Base-by-base conservation (phyloP, 2,888 invertebrate genomes). In the Eurytoma californica region DNA sequence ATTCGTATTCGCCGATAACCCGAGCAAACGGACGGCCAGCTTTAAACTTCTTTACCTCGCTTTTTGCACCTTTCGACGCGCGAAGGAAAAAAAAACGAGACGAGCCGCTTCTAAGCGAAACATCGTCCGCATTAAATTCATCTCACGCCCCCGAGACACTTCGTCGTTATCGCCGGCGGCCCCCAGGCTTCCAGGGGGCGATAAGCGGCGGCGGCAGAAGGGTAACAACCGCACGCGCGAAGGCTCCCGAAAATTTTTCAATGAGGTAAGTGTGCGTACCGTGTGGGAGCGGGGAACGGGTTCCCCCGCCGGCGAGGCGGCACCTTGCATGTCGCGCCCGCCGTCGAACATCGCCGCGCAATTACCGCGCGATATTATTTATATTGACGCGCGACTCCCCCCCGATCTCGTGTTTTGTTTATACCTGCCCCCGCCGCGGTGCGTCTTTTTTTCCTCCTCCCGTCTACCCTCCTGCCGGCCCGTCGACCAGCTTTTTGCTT, bases 361-460 rank as follows among this genome's bases (percentile, higher is more conserved):
- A 85, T 85, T 83, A 84, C 39, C 39, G 39, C 80, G 82, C 76
- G 81, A 86, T 86, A 84, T 85, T 86, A 84, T 84, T 85, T 86
- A 83, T 86, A 85, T 84, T 80, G 82, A 83, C 82, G 84, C 75
- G 39, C 39, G 39, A 39, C 39, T 39, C 9, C 39, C 39, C 39
- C 39, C 39, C 39, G 80, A 77, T 68, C 66, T 39, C 82, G 77
- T 74, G 39, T 39, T 39, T 39, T 81, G 75, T 81, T 82, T 75
- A 81, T 66, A 78, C 83, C 82, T 83, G 84, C 82, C 78, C 39
- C n/a, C 39, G 70, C 58, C 51, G 65, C 63, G 14, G 63, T 28
- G 20, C 9, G 3, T 67, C n/a, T 13, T 14, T 81, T 73, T 81
- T 82, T 81, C 80, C 82, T 82, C 80, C 81, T 77, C 72, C 69